Evolutionary conservation across 2,113 vertebrate genomes (phyloP), one percentile per base, ranked within the genome.

Genomic region (Campylorhamphus procurvoides): DNA sequence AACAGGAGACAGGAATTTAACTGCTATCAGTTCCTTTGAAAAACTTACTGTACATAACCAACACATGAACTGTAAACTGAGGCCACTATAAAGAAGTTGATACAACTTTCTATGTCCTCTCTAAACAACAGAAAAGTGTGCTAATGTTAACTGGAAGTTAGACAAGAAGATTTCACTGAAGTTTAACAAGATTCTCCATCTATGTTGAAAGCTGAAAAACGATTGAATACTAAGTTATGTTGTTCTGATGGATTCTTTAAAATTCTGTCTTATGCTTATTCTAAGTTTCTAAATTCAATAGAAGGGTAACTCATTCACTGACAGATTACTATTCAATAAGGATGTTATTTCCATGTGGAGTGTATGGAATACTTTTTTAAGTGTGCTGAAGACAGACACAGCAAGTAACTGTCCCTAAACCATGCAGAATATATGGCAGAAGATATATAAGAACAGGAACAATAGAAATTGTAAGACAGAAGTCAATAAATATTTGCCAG

Each of bases 71-170:
- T 39, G n/a, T 14, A 40, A 78, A 59, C 33, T 31, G 46, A 85
- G 37, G 29, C n/a, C 46, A 58, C 62, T 56, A 3, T 3, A 5
- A 0, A 66, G 47, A 73, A 55, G 22, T 3, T 37, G 18, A 33
- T 42, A 22, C 29, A 66, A 69, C 47, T 33, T 88, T 46, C 29
- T 78, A 28, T 33, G 29, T 28, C 52, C 24, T 69, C 62, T 40
- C 2, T 33, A 39, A 74, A 18, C 23, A 76, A 46, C 0, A 69
- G 31, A 50, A 52, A 17, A 60, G 11, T 0, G 1, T 6, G n/a
- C 19, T n/a, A 55, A n/a, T 8, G 5, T 18, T 14, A 73, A 22
- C 2, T 52, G 59, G 13, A 49, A 79, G 29, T 44, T 47, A 60
- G 9, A 24, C 22, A 50, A 29, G 50, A 76, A 29, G 9, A 39